A percentile compares a stretch with the other conserved stretches of the same genome.
These are phyloP conservation scores for Leptinotarsa peninsularis DNA, from an alignment of 2,888 invertebrate genomes.

Conservation along the genomic window DNA sequence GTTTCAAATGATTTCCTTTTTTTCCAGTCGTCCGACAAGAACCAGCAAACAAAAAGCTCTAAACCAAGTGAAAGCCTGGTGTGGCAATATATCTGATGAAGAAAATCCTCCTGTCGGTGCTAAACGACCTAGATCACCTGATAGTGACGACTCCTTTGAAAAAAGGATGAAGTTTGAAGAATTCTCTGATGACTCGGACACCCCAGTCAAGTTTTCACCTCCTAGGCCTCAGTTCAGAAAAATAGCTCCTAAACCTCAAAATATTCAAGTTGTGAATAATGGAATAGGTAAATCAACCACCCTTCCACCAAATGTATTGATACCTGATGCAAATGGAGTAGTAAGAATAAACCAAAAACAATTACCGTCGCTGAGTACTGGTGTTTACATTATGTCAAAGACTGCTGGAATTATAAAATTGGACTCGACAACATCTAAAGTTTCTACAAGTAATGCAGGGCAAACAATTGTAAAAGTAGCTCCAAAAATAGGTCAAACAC, in stretches of 20 bases:
- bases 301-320: conserved; percentile 62
- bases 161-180: conserved; percentile 63
- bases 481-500: conserved; percentile 68
- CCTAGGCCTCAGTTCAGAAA: conserved; percentile 28
- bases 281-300: conserved; percentile 50
- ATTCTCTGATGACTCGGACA: conserved; percentile 59
- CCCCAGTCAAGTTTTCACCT: conserved; percentile 43
- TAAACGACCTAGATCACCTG: conserved; percentile 50
- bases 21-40: conserved; percentile 74
- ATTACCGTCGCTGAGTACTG: conserved; percentile 73
- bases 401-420: conserved; percentile 81
- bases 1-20: not conserved
- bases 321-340: conserved; percentile 75
- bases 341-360: conserved; percentile 82
- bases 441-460: conserved; percentile 56
- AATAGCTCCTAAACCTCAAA: conserved; percentile 40
- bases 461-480: conserved; percentile 66
- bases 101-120: conserved; percentile 59
- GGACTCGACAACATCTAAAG: conserved; percentile 69
- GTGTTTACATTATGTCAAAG: conserved; percentile 82
- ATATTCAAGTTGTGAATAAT: conserved; percentile 46
- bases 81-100: conserved; percentile 74
- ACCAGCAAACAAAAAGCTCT: conserved; percentile 86
- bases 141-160: conserved; percentile 63
- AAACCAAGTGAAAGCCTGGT: conserved; percentile 88